Base-by-base conservation (phyloP, 2,797 vertebrate species). In the Microtus agrestis region DNA sequence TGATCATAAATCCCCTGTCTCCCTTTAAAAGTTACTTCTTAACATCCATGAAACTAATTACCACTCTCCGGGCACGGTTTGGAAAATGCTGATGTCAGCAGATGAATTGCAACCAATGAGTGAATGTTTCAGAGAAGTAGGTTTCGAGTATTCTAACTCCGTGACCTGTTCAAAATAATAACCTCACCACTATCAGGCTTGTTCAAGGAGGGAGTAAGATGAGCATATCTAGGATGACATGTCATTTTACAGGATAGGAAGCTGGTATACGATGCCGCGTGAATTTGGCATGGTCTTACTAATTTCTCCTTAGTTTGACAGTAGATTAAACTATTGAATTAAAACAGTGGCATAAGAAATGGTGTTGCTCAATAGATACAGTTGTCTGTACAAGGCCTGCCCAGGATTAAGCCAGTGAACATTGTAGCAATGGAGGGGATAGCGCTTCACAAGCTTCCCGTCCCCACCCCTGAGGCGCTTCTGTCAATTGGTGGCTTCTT, bases 321-420 rank as follows among this genome's bases (percentile, higher is more conserved):
- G 40, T 86, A 65, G 40, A 76, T 82, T 95, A 94, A 94, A 79
- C 21, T 9, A 86, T 37, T 37, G 59, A 43, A 78, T 25, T 67
- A 87, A 85, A 94, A 89, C 27, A 54, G 43, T 71, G 21, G 78
- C 23, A 65, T 91, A 92, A 31, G 25, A 81, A 91, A 56, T 40
- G 9, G 78, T 80, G 23, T 71, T 79, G 37, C 13, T 40, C 7
- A 40, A 17, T 2, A n/a, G 51, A 14, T 87, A 9, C 25, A 40
- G 67, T 40, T 73, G 25, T 15, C 34, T 34, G 7, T 5, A n/a
- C 13, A 86, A 86, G 34, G 27, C 34, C 65, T 54, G 8, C 21
- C 48, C 13, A 37, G 23, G 84, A 71, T 15, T 25, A 86, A 86
- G 34, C 7, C 46, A 6, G 34, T 11, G 8, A 51, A 71, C 7